Base-by-base conservation (phyloP, 2,888 invertebrate genomes). In the Meteorus cinctellus region DNA sequence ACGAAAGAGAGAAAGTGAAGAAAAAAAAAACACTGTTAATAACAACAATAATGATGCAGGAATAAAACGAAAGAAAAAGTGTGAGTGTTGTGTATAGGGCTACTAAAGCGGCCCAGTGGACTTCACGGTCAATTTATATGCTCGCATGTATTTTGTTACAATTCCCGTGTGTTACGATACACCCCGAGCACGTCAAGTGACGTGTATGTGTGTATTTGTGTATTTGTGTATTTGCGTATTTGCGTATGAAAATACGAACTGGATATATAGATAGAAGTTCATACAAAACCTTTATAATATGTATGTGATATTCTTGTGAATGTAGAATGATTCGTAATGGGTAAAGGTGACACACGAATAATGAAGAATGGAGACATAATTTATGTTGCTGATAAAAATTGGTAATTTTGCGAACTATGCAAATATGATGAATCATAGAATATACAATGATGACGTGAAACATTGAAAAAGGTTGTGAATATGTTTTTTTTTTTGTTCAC, bases 91-190 rank as follows among this genome's bases (percentile, higher is more conserved):
- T 48, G n/a, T 48, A 24, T 70, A 59, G 60, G 62, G 27, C 63
- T 19, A 62, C 62, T n/a, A 72, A 62, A 34, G 59, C 72, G 75
- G 72, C 74, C 74, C 65, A 65, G 55, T 70, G 72, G 69, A 79
- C 76, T 84, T 82, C 82, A 83, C 80, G 81, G 79, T 77, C 82
- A 80, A 78, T 83, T 84, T 81, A 80, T 41, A 12, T 76, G 79
- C 78, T 77, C 79, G 75, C 74, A 80, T 74, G 78, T 78, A 78
- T 81, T 80, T 78, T 73, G 81, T 81, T 81, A 81, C 82, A 81
- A 79, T 81, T 77, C 72, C 72, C 67, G 78, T 31, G 74, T 78
- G 74, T 74, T 78, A 75, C 79, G 80, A 81, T 81, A 78, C 34
- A 74, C 63, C 48, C 24, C 36, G 48, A 72, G 63, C 63, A 48